Evolutionary conservation across 2,888 invertebrate genomes (phyloP), one percentile per base, ranked within the genome.

Genomic region (Polia nebulosa): DNA sequence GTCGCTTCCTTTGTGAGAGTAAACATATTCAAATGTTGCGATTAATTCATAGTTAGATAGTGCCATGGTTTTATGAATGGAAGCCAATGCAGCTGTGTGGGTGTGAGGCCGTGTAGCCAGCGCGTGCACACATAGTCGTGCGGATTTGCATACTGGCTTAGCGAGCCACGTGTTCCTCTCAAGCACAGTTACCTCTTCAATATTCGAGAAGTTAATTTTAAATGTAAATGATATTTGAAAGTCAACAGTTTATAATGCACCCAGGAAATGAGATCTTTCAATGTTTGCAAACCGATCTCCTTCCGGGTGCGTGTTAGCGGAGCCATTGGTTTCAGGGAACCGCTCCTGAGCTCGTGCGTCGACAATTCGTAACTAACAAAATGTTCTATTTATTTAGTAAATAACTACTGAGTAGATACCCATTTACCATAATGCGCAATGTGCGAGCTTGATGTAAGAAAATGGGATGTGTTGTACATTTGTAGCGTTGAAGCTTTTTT

Each of bases 11-110:
- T 94, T 94, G 94, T 94, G 85, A 93, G 94, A 91, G 94, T 94
- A 94, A 94, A 95, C 94, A 94, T 94, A 95, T 95, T 95, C 94
- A 94, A 95, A 95, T 94, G 95, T 95, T 94, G 95, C 95, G 94
- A 95, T 95, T 95, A 95, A 95, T 95, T 95, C 95, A 95, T 95
- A 90, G 95, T 92, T 94, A 91, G 93, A 93, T 95, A 93, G 94
- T 94, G 89, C 91, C 91, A 91, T 90, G 93, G 88, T 93, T 94
- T 95, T 95, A 95, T 95, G 95, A 95, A 95, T 95, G 95, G 94
- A 93, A 90, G 88, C 78, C 81, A 84, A 77, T 79, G 66, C 89
- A 88, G 87, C 81, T 74, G 74, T 73, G 94, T 94, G 93, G 72
- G 94, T 92, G 88, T 81, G 78, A 76, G 82, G 81, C 83, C 81